Conservation (phyloP, 2,888 invertebrate genomes). For the Stenichneumon culpator region DNA sequence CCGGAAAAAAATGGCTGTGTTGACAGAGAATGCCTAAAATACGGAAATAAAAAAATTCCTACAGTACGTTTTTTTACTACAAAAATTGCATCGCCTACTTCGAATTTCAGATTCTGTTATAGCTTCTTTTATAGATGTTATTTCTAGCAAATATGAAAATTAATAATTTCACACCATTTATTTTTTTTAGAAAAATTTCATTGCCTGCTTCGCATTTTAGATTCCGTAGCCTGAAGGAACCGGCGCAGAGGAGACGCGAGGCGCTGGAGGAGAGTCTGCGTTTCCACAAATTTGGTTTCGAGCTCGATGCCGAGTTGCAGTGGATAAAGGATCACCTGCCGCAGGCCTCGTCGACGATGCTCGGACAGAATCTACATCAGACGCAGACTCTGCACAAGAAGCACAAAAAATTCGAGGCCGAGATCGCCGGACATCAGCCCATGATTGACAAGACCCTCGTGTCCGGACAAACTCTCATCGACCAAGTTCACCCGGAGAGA, state of each 20-base stretch:
- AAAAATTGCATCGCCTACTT: background rate
- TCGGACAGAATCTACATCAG: conserved; percentile 95
- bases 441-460: conserved; percentile 93
- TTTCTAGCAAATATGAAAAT: too few relatives aligned
- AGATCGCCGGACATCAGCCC: conserved; percentile 94
- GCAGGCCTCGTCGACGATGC: conserved; percentile 90
- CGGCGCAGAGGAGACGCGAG: conserved; percentile 90
- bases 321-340: conserved; percentile 97
- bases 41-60: too few relatives aligned
- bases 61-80: background rate
- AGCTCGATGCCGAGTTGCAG: conserved; percentile 96
- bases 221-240: conserved; percentile 90
- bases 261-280: conserved; percentile 94
- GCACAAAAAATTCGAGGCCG: conserved; percentile 96
- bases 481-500: conserved; percentile 92
- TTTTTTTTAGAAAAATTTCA: background rate
- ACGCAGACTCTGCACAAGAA: conserved; percentile 97
- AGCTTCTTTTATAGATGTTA: too few relatives aligned
- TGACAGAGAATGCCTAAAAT: too few relatives aligned
- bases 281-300: conserved; percentile 97
- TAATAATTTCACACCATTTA: background rate
- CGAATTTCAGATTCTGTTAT: too few relatives aligned
- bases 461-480: conserved; percentile 91
- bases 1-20: too few relatives aligned
- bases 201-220: conserved; percentile 72